Percentiles rank a stretch among this genome's conserved stretches.
These are phyloP conservation scores for Euura saliciscinereae DNA, from an alignment of 1,140 invertebrate species.

Conservation along the genomic window DNA sequence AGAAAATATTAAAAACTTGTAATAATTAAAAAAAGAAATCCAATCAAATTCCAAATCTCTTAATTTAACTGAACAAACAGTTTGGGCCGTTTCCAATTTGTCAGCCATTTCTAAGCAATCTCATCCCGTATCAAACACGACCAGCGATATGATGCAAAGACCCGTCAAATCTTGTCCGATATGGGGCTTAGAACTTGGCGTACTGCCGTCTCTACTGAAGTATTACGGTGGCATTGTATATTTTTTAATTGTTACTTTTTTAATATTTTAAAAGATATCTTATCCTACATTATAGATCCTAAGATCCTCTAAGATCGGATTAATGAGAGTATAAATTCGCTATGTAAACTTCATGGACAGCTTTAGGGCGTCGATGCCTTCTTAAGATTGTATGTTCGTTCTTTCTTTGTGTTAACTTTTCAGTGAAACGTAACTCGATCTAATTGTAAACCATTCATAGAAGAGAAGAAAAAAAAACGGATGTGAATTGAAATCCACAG, in stretches of 20 bases:
- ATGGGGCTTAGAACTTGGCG: background rate
- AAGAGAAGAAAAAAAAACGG: background rate
- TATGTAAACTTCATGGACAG: conserved; percentile 22
- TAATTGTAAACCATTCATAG: background rate
- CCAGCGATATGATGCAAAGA: background rate
- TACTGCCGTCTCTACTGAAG: background rate
- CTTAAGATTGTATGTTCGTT: conserved; percentile 22
- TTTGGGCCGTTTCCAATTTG: background rate
- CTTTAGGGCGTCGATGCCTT: conserved; percentile 22
- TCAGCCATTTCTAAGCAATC: background rate
- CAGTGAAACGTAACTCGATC: background rate
- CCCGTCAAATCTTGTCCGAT: background rate
- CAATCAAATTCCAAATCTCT: background rate
- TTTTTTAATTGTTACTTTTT: conserved; percentile 47
- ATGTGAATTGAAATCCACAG: background rate
- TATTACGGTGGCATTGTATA: background rate
- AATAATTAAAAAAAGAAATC: background rate
- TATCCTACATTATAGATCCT: conserved; percentile 35
- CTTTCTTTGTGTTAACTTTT: background rate
- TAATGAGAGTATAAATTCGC: conserved; percentile 17
- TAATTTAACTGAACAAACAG: background rate
- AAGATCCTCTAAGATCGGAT: conserved; percentile 34
- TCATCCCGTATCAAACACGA: background rate
- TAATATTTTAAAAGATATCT: conserved; percentile 45
- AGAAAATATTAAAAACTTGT: background rate